Evolutionary conservation across 1,140 invertebrate species (phyloP), one percentile per base, ranked within the genome.

Genomic region (Zaprionus capensis): DNA sequence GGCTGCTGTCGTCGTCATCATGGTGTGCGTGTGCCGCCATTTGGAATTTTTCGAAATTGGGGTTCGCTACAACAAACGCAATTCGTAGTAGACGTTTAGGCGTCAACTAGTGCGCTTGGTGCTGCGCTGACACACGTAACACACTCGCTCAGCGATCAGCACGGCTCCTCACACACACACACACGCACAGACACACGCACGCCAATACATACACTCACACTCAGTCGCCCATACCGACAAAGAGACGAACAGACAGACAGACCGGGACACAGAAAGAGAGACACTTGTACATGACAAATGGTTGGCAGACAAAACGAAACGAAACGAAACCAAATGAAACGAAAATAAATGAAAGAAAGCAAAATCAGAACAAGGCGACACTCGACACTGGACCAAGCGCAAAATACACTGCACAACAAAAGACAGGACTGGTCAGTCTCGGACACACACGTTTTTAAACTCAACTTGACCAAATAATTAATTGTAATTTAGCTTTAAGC

Each of bases 31-130:
- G 82, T 91, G 91, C 87, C 91, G 91, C 91, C 91, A 92, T 92
- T 92, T 92, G 87, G 82, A 92, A 92, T 88, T 92, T 87, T 88
- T 92, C 87, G 91, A 92, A 92, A 93, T 92, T 92, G 91, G 92
- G 92, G 85, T 92, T 92, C 80, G 91, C 91, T 93, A 91, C 90
- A 93, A 92, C 92, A 91, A 92, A 83, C 88, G 81, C 82, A 90
- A 93, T 93, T 93, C 92, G 92, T 93, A 93, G 92, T 93, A 93
- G 92, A 93, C 92, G 92, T 93, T 93, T 93, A 93, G 92, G 92
- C 92, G 92, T 93, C 92, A 93, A 93, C 92, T 93, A 92, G 92
- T 92, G 91, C 92, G 92, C 92, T 93, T 92, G 92, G 92, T 93
- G 86, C 92, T 92, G 88, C 92, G 90, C 92, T 93, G 92, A 82